Evolutionary conservation across 1,140 invertebrate genomes (phyloP), one percentile per base, ranked within the genome.

Genomic region (Brachionus rotundiformis): DNA sequence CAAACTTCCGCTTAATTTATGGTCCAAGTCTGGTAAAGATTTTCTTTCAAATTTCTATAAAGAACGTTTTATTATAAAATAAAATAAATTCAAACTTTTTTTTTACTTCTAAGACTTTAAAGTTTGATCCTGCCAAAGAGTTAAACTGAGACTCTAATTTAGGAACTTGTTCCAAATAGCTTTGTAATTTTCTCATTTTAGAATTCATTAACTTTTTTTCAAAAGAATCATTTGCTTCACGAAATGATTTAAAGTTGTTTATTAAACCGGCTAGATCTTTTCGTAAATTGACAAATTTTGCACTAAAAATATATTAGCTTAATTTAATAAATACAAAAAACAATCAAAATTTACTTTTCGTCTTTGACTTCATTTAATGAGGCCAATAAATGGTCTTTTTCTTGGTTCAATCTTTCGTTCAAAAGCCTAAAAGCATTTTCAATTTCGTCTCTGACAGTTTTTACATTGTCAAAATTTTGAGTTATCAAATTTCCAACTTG

Each of bases 381-480:
- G 10, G 5, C 7, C 11, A 79, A 13, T 13, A 79, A 59, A 13
- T 33, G 13, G 0, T 79, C 59, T 41, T 79, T 79, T 79, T 79
- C 76, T 27, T 54, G n/a, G n/a, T 79, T 63, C 3, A 79, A 27
- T n/a, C 76, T 31, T 59, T 79, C 16, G 41, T 49, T 19, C 59
- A 79, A 39, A 23, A 79, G 47, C 4, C 19, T 8, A 63, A 59
- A 63, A 10, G 47, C 59, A 25, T 36, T 27, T 59, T 79, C 76
- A 7, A 79, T 79, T 2, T 79, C 76, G 25, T 79, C n/a, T 33
- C 25, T 54, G 29, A 59, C 33, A 25, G 5, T 5, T 59, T 61
- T n/a, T 7, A 54, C 44, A 79, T 79, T 79, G 5, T 79, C 76
- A 79, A 79, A 59, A 63, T 79, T 79, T 25, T 79, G 47, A 25